These are phyloP conservation scores for Rostratula benghalensis DNA, from an alignment of 2,113 vertebrate species.

Conservation along the genomic window DNA sequence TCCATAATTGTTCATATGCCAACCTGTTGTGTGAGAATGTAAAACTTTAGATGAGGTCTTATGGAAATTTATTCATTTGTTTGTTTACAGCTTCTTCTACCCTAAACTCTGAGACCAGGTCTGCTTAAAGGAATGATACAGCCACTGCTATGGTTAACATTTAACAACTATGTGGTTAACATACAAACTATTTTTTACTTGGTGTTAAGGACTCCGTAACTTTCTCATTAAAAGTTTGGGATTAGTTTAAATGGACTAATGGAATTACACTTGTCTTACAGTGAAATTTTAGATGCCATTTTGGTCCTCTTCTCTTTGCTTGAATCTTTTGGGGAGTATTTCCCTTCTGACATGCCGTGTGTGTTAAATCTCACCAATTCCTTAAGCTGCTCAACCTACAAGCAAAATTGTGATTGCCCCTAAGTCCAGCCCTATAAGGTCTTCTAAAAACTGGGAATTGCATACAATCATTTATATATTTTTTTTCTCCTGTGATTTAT, in stretches of 20 bases:
- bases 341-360: not conserved
- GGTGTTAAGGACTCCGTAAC: not conserved
- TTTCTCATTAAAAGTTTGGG: not conserved
- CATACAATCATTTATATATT: accelerated
- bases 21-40: not conserved
- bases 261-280: not conserved
- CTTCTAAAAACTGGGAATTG: not conserved
- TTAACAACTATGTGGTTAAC: too few relatives aligned
- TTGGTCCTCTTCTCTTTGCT: not conserved
- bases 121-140: not conserved
- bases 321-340: not conserved
- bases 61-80: not conserved
- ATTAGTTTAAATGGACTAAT: not conserved
- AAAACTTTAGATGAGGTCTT: not conserved
- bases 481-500: not conserved
- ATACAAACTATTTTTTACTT: not conserved
- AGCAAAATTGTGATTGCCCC: not conserved
- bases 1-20: not conserved
- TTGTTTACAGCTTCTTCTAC: not conserved
- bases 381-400: not conserved
- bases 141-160: not conserved
- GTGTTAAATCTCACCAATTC: not conserved
- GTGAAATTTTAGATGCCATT: not conserved
- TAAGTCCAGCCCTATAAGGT: not conserved
- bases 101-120: not conserved